phyloP scores from a whole-genome alignment of 2,888 invertebrate genomes.

The Mylabris sibirica region DNA sequence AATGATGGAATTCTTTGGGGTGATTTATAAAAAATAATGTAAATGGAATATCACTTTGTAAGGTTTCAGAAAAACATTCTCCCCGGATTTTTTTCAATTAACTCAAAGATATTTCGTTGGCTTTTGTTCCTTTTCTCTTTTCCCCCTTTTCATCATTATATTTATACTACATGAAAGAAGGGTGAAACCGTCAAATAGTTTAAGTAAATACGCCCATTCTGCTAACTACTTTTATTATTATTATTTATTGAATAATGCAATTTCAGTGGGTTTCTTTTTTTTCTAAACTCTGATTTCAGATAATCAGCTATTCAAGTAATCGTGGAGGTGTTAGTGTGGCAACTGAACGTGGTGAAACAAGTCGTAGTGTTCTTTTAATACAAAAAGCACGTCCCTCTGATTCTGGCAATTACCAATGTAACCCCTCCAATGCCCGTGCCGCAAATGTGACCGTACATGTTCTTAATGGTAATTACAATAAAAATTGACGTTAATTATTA shows the following conservation, averaged over 20 bases:
- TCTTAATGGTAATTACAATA: conserved; percentile 79
- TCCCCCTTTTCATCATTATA: not conserved
- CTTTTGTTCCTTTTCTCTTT: not conserved
- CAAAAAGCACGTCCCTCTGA: conserved; percentile 87
- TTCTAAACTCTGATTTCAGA: conserved; percentile 65
- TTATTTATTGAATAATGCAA: not conserved
- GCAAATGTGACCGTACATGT: conserved; percentile 93
- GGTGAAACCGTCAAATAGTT: not conserved
- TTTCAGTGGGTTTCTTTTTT: not conserved
- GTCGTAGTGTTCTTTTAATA: conserved; percentile 88
- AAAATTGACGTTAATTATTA: not conserved
- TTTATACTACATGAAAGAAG: not conserved
- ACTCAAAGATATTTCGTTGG: not conserved
- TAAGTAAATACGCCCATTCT: not conserved
- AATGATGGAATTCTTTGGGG: no score
- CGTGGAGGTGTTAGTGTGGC: conserved; percentile 91
- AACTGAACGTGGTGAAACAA: conserved; percentile 89
- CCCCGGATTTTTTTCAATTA: not conserved
- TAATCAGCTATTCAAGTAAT: conserved; percentile 92
- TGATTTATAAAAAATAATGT: no score
- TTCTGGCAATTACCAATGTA: conserved; percentile 91
- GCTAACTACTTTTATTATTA: not conserved
- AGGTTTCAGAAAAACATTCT: not conserved
- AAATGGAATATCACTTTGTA: not conserved
- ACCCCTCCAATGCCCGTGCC: conserved; percentile 91